These are phyloP conservation scores for Loriculus beryllinus DNA, from an alignment of 2,797 vertebrate genomes.

Conservation along the genomic window DNA sequence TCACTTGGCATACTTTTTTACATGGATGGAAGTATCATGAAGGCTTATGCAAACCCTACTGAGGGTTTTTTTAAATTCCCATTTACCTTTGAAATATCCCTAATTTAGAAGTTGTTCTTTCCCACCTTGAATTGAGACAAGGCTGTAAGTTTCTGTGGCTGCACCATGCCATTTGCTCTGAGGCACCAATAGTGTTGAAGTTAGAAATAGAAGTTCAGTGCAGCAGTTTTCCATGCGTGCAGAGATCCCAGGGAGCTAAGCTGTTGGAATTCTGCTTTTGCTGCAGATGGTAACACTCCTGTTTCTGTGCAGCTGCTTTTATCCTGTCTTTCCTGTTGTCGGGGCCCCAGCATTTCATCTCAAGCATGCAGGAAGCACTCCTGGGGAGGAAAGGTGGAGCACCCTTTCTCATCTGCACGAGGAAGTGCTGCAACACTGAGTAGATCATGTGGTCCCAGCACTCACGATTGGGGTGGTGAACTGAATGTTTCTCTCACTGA, in stretches of 20 bases:
- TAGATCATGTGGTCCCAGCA: not conserved
- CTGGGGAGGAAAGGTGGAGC: not conserved
- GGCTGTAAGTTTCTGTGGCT: not conserved
- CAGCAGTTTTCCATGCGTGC: not conserved
- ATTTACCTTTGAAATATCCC: not conserved
- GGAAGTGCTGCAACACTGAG: not conserved
- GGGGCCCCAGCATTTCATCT: not conserved
- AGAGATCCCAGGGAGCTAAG: not conserved
- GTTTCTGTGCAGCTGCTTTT: not conserved
- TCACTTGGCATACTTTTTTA: not conserved
- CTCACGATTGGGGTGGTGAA: not conserved
- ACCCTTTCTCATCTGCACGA: fast-evolving
- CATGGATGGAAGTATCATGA: not conserved
- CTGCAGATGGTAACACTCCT: not conserved
- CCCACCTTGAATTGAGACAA: not conserved
- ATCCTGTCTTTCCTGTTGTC: fast-evolving
- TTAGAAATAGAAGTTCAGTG: not conserved
- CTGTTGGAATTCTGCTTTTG: not conserved
- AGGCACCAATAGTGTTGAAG: no score
- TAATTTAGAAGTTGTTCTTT: not conserved
- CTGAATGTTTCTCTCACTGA: not conserved
- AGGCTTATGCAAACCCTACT: not conserved
- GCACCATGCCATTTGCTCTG: fast-evolving
- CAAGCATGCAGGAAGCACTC: not conserved
- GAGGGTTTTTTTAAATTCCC: fast-evolving